Base-by-base conservation (phyloP, 1,140 invertebrate genomes). In the Saccostrea cuccullata region DNA sequence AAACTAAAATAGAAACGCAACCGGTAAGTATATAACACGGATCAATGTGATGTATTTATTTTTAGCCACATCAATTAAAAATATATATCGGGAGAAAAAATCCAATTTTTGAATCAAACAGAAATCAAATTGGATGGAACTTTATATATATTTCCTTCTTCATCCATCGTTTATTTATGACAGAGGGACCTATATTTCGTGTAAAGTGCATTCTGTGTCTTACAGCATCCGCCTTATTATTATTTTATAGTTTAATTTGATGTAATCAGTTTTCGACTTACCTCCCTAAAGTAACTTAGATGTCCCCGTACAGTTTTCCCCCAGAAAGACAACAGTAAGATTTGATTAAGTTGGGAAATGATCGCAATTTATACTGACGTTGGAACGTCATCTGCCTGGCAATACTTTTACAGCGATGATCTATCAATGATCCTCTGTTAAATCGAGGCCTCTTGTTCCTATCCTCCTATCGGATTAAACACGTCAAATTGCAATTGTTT, bases 311-410 rank as follows among this genome's bases (percentile, higher is more conserved):
- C 70, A 77, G 70, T 77, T 77, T 77, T 77, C 70, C 70, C 70
- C 26, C 12, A 30, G 70, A 30, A 77, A 77, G 70, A 77, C 70
- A 77, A 36, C 70, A 26, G 30, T 77, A 11, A 77, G 23, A 77
- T 77, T 77, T 77, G 70, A 77, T 77, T 77, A 36, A 77, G 23
- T 30, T 26, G 23, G 70, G 26, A 77, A 77, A 77, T 77, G 70
- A 77, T 77, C 70, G 70, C 13, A 77, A 77, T 77, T 40, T 77
- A 77, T 77, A 77, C 70, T 30, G 70, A 77, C 70, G 26, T 77
- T 77, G 4, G 26, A 77, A 26, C 70, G 70, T 77, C 70, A 77
- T 77, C 70, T 12, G 23, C 70, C 15, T 36, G 70, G 30, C 70
- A 77, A 8, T 30, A 26, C 70, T 23, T 77, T 77, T 36, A 17